Base-by-base conservation (phyloP, 1,140 invertebrate species). In the Neodiprion fabricii region DNA sequence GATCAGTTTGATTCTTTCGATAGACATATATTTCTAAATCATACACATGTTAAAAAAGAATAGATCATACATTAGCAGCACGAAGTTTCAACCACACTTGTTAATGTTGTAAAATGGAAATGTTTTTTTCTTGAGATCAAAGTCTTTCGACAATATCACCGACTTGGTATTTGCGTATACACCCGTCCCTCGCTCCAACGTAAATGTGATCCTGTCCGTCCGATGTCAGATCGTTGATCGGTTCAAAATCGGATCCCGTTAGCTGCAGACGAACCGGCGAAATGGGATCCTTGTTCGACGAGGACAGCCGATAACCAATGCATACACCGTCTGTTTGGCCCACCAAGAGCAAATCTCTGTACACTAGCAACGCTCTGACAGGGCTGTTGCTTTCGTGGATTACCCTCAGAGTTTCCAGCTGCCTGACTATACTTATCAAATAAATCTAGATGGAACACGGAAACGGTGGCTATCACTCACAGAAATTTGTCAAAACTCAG, bases 231-330 rank as follows among this genome's bases (percentile, higher is more conserved):
- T 90, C 88, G 80, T 92, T 89, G 28, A 92, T 89, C 9, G 91
- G 91, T 80, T 95, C 94, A 87, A 90, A 93, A 79, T 94, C 91
- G 5, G 93, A 89, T 0, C 94, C 94, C 21, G 93, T 93, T 9
- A 94, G 84, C 68, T 92, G 89, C 2, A 92, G 74, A 61, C 78
- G 76, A 72, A 85, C 89, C 74, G 89, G 83, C 9, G 84, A 82
- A 72, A 85, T 75, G 48, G 84, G 80, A 70, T 88, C 83, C 11
- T 79, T 73, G 48, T 85, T 80, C 21, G 83, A 80, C 69, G 87
- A 72, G 17, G 88, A 87, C 48, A 87, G 68, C 0, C 87, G 81
- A 53, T 86, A 82, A 72, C 81, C 88, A 67, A 88, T 89, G 80
- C 91, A 91, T 1, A 90, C 90, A 2, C 92, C 92, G 85, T 94